A percentile compares a stretch with the other conserved stretches of the same genome.
Conservation (phyloP, 2,113 vertebrate genomes). For the Phrynocephalus versicolor region DNA sequence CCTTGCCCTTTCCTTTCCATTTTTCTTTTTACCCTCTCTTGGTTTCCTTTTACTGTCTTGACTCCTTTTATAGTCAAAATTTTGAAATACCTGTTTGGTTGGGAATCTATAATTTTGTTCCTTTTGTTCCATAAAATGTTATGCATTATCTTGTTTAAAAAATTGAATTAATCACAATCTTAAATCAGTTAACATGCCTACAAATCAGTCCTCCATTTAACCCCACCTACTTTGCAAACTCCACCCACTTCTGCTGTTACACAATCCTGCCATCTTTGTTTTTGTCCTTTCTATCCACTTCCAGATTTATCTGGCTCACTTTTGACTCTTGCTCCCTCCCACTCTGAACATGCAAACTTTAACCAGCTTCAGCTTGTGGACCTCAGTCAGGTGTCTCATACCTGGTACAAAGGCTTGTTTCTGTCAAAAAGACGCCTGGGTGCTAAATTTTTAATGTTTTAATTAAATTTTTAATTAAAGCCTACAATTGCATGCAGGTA, state of each 20-base stretch:
- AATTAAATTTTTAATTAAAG: neutral
- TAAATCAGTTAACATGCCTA: neutral
- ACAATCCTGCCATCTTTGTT: neutral
- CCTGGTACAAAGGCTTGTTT: neutral
- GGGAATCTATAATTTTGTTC: neutral
- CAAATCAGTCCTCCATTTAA: too few relatives aligned
- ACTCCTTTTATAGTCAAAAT: neutral
- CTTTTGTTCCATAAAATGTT: neutral
- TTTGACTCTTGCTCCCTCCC: neutral
- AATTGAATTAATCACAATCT: neutral
- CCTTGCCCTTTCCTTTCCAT: neutral
- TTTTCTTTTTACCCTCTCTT: neutral
- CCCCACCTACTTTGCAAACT: neutral
- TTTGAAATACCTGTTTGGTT: neutral
- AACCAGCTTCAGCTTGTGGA: neutral
- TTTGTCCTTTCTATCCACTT: too few relatives aligned
- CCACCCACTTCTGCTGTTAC: neutral
- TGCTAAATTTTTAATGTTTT: neutral
- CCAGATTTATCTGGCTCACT: neutral
- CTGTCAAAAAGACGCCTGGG: neutral
- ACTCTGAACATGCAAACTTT: neutral
- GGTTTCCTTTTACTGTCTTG: neutral
- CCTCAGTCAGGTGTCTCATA: neutral
- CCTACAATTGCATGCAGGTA: neutral
- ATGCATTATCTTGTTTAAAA: neutral